phyloP scores from a whole-genome alignment of 2,797 vertebrate genomes.

The Peromyscus nudipes region DNA sequence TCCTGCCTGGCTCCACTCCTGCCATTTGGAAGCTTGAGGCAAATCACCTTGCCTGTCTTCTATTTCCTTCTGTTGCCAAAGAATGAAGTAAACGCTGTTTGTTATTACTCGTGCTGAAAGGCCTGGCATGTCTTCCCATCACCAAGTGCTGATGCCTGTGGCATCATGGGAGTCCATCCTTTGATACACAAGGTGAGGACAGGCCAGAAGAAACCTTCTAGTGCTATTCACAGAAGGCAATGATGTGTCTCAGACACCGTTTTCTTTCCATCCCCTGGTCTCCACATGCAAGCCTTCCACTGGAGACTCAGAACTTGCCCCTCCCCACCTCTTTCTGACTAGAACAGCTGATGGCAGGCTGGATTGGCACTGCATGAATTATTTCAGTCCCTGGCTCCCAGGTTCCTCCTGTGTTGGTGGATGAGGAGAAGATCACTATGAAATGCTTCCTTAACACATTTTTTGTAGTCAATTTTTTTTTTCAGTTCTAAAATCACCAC shows the following conservation, averaged over 20 bases:
- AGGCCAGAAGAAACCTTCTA: background rate
- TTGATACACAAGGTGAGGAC: background rate
- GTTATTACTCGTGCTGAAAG: background rate
- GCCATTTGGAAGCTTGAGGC: background rate
- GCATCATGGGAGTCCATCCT: background rate
- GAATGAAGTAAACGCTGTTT: background rate
- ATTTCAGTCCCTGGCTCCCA: background rate
- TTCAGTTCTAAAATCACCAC: background rate
- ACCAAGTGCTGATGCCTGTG: background rate
- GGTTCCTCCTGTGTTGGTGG: background rate
- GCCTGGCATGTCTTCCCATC: background rate
- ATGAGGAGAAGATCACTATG: background rate
- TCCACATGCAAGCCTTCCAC: background rate
- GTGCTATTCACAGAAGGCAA: background rate
- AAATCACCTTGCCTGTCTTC: background rate
- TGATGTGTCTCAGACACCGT: background rate
- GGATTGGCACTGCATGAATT: background rate
- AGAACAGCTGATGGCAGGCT: background rate
- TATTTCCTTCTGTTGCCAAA: background rate
- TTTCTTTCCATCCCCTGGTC: background rate
- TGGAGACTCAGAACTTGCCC: background rate
- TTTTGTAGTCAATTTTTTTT: slow-evolving; percentile 5
- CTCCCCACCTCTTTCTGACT: background rate
- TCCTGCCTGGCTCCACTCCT: background rate
- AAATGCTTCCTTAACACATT: background rate